Evolutionary conservation across 2,113 vertebrate genomes (phyloP).

Genomic region (Stegastes partitus): DNA sequence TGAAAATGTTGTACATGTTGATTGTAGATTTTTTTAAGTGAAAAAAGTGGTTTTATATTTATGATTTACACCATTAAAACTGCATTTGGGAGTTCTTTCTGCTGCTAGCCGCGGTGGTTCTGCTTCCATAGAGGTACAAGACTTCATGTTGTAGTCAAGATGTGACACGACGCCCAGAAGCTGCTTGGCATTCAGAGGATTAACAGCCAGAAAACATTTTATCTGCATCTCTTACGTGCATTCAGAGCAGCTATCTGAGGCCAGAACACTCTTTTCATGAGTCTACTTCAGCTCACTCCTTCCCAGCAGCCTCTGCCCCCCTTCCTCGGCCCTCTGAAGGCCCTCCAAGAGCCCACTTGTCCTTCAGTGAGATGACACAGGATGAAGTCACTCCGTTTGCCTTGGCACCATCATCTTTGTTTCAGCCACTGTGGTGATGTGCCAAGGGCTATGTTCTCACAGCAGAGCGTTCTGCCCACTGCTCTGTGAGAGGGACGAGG

Average conservation of each 20-base stretch:
- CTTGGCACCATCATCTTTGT: slow-evolving; percentile 60
- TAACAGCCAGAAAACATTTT: background rate
- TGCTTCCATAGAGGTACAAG: too few relatives aligned
- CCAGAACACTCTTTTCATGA: slow-evolving; percentile 31
- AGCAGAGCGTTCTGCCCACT: slow-evolving; percentile 43
- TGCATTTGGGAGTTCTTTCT: too few relatives aligned
- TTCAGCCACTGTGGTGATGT: slow-evolving; percentile 47
- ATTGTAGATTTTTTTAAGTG: too few relatives aligned
- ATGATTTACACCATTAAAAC: too few relatives aligned
- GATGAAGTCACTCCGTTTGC: slow-evolving; percentile 76
- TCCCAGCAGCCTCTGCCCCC: background rate
- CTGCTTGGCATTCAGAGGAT: too few relatives aligned
- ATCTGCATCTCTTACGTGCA: background rate
- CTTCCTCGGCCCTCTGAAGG: slow-evolving; percentile 20
- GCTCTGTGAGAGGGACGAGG: slow-evolving; percentile 35
- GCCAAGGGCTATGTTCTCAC: slow-evolving; percentile 63
- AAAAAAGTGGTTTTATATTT: too few relatives aligned
- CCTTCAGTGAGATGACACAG: slow-evolving; percentile 66
- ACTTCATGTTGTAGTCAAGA: too few relatives aligned
- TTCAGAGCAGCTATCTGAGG: background rate
- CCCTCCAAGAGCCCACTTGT: slow-evolving; percentile 51
- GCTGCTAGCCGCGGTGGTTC: too few relatives aligned
- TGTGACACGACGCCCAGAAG: too few relatives aligned
- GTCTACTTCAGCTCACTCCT: background rate
- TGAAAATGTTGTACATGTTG: too few relatives aligned